These are phyloP conservation scores for Drepanosiphum platanoidis DNA, from an alignment of 2,888 invertebrate species.

Conservation along the genomic window DNA sequence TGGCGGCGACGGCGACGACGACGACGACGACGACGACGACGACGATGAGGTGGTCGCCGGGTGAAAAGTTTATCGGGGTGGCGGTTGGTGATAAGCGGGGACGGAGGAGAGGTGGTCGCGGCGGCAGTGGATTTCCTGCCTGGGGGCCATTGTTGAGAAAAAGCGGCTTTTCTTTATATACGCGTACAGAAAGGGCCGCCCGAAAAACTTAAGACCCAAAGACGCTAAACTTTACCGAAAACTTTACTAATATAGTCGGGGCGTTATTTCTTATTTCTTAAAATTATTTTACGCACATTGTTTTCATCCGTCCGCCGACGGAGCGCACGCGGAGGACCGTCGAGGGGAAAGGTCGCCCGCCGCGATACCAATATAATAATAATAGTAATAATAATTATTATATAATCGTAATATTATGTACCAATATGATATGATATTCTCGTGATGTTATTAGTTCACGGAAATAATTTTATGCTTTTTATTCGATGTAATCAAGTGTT, in stretches of 20 bases:
- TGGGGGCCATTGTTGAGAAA: slow-evolving; percentile 59
- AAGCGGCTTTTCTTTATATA: slow-evolving; percentile 61
- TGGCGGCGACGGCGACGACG: slow-evolving; percentile 1
- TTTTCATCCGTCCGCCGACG: neutral
- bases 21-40: neutral
- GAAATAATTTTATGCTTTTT: too few species aligned
- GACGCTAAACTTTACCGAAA: slow-evolving; percentile 57
- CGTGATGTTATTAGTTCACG: too few species aligned
- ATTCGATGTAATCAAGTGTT: too few species aligned
- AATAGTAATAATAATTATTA: neutral
- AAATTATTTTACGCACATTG: slow-evolving; percentile 57
- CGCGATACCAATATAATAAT: neutral
- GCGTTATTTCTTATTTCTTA: slow-evolving; percentile 60
- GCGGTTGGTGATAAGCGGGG: slow-evolving; percentile 3
- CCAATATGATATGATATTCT: too few species aligned
- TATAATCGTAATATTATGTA: neutral
- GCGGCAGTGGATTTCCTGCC: slow-evolving; percentile 53
- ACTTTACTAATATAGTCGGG: slow-evolving; percentile 60
- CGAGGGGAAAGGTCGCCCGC: neutral
- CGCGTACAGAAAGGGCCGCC: slow-evolving; percentile 34
- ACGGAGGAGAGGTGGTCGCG: neutral
- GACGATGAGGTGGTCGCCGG: neutral
- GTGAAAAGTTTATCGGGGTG: slow-evolving; percentile 53
- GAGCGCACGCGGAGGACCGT: neutral
- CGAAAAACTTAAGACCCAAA: slow-evolving; percentile 54